Evolutionary conservation across 1,140 invertebrate species (phyloP), one percentile per base, ranked within the genome.

Genomic region (Littorina saxatilis): DNA sequence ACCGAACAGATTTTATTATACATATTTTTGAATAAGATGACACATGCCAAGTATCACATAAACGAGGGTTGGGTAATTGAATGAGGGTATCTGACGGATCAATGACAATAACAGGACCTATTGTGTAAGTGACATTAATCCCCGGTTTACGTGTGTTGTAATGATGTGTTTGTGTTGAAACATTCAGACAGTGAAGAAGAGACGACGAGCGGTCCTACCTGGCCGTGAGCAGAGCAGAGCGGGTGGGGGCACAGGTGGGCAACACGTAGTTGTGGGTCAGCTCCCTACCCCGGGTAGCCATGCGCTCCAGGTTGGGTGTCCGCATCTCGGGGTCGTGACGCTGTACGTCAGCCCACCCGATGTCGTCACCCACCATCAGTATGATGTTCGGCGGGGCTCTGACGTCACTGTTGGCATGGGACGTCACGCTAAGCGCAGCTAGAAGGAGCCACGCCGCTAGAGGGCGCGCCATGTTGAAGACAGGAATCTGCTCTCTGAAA

Each of bases 281-380:
- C 9, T 88, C 87, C 37, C 90, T 86, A 9, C 90, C 89, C 68
- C 80, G 63, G 4, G 63, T 47, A 0, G 91, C 91, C 74, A 91
- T 43, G 37, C 82, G 83, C 81, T 91, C 89, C 9, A 92, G 77
- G 79, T 91, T 91, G n/a, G 91, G 91, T 13, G 90, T 91, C 4
- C 81, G 78, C 17, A 92, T 88, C 39, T 91, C 83, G 7, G 85
- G 86, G 79, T 91, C 91, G 61, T 91, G 84, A 79, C 87, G 91
- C 23, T 90, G 87, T 15, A 91, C 87, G 74, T 92, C 91, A 74
- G 91, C 91, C 90, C 90, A 92, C 32, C 91, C 91, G 89, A 66
- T 32, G 58, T 78, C 55, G 23, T 78, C 76, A 32, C n/a, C 76
- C 58, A 78, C 55, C n/a, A 78, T 35, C 50, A 78, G 29, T 35